Conservation (phyloP, 2,797 vertebrate species). For the Acrocephalus scirpaceus region DNA sequence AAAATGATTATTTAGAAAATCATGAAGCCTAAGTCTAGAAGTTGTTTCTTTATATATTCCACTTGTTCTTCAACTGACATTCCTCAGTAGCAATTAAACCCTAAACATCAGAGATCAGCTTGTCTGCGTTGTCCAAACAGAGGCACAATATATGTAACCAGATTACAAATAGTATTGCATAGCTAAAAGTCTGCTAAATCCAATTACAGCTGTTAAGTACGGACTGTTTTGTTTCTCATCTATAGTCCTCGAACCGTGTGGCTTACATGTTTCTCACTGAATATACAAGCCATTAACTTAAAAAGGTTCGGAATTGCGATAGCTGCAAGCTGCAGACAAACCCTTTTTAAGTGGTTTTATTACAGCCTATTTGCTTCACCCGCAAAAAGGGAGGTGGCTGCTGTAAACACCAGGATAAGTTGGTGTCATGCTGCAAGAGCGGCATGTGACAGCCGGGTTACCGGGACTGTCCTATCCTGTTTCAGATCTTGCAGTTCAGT, state of each 20-base stretch:
- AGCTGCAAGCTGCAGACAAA: neutral
- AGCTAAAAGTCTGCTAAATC: neutral
- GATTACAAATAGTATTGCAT: neutral
- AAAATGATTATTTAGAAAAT: accelerated
- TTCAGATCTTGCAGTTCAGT: neutral
- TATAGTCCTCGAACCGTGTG: neutral
- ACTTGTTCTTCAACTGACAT: neutral
- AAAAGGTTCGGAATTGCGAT: neutral
- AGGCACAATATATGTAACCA: neutral
- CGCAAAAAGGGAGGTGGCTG: neutral
- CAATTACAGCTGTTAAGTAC: neutral
- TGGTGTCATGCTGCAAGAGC: neutral
- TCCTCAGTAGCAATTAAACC: neutral
- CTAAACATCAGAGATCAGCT: neutral
- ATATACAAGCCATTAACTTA: neutral
- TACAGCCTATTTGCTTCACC: neutral
- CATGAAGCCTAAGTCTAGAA: accelerated
- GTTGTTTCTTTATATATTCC: neutral
- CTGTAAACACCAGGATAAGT: neutral
- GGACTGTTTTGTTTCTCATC: neutral
- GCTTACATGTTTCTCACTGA: neutral
- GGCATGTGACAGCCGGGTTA: neutral
- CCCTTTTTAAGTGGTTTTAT: constrained; percentile 3
- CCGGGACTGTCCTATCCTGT: neutral
- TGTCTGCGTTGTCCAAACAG: neutral